A percentile compares a stretch with the other conserved stretches of the same genome.
Evolutionary conservation across 2,888 invertebrate species (phyloP).

Genomic region (Conops quadrifasciatus): DNA sequence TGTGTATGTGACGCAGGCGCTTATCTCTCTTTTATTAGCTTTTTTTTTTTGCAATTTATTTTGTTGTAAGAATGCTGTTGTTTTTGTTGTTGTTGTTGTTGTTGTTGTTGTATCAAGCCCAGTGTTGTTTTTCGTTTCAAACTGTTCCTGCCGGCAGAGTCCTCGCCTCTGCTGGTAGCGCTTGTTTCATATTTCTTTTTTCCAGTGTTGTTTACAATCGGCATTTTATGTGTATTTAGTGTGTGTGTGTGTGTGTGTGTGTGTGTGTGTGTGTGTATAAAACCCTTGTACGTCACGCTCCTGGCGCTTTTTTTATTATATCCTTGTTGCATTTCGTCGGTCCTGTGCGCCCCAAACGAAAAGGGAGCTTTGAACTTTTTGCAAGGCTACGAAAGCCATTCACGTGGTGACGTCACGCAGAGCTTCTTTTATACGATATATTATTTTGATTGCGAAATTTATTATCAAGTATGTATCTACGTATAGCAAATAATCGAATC

Average conservation of each 20-base stretch:
- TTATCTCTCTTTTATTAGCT: neutral
- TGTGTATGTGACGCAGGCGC: conserved; percentile 31
- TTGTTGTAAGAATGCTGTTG: neutral
- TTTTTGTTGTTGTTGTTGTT: no score
- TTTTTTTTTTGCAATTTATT: neutral
- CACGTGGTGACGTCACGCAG: conserved; percentile 17
- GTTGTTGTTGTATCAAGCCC: no score
- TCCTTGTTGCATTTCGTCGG: conserved; percentile 24
- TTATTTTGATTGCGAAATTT: conserved; percentile 8
- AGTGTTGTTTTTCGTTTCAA: no score
- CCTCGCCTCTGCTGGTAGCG: no score
- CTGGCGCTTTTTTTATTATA: conserved; percentile 10
- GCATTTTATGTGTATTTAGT: neutral
- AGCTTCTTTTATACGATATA: conserved; percentile 8
- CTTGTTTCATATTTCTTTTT: conserved; percentile 12
- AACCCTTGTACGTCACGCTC: conserved; percentile 18
- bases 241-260: conserved; percentile 9
- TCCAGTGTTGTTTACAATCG: conserved; percentile 29
- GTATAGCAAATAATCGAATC: no score
- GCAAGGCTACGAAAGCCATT: conserved; percentile 39
- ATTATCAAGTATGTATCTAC: neutral
- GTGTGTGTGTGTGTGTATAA: neutral
- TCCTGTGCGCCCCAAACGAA: neutral
- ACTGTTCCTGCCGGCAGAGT: no score
- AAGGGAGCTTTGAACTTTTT: conserved; percentile 44